Evolutionary conservation across 2,888 invertebrate species (phyloP).

Genomic region (Ectropis crepuscularia): DNA sequence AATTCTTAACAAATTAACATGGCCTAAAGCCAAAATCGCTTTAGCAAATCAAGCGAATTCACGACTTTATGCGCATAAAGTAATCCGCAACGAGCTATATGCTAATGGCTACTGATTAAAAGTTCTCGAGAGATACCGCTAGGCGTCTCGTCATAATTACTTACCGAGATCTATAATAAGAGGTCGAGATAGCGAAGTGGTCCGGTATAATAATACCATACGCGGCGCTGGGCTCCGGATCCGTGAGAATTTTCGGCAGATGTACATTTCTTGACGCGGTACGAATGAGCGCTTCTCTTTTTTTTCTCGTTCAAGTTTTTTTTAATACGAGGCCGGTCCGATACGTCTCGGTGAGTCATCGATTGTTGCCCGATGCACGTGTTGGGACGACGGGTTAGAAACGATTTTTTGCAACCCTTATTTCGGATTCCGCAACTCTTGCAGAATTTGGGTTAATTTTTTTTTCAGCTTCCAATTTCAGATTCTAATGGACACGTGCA

Average conservation of each 20-base stretch:
- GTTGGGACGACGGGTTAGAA: conserved; percentile 81
- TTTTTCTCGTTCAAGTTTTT: conserved; percentile 65
- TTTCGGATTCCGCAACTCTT: conserved; percentile 83
- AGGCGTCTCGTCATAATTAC: conserved; percentile 76
- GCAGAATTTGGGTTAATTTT: conserved; percentile 80
- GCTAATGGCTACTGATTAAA: conserved; percentile 76
- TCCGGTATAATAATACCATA: conserved; percentile 77
- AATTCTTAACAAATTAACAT: conserved; percentile 26
- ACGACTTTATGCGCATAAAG: conserved; percentile 51
- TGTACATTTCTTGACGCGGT: conserved; percentile 83
- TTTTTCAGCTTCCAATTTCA: conserved; percentile 63
- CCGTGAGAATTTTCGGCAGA: conserved; percentile 86
- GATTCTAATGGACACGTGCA: conserved; percentile 54
- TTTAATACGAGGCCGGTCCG: conserved; percentile 76
- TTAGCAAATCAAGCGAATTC: conserved; percentile 34
- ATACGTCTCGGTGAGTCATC: conserved; percentile 77
- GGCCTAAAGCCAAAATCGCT: conserved; percentile 27
- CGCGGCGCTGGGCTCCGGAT: conserved; percentile 60
- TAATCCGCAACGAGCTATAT: conserved; percentile 60
- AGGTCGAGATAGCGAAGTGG: conserved; percentile 70
- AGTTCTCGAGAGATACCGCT: conserved; percentile 73
- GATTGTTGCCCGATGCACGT: conserved; percentile 80
- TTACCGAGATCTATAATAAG: conserved; percentile 67
- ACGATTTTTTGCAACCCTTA: conserved; percentile 84
- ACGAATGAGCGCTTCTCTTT: conserved; percentile 80